Conservation (phyloP, 2,888 invertebrate genomes). For the Drosophila macrospina region DNA sequence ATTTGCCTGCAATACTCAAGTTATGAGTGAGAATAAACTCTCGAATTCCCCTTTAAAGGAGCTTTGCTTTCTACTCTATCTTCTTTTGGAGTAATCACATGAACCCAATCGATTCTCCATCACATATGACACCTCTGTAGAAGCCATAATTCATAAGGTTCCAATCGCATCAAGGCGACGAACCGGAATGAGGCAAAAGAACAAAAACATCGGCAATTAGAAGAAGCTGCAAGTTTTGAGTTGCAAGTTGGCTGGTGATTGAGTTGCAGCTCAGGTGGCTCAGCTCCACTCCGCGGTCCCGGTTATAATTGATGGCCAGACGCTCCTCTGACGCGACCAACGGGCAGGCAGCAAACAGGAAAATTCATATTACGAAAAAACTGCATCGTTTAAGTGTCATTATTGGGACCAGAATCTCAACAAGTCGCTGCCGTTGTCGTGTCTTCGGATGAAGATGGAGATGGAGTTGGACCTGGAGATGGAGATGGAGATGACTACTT, state of each 20-base stretch:
- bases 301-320: slow-evolving; percentile 69
- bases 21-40: slow-evolving; percentile 29
- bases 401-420: slow-evolving; percentile 79
- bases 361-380: slow-evolving; percentile 79
- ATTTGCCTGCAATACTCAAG: slow-evolving; percentile 53
- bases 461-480: slow-evolving; percentile 40
- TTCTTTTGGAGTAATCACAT: slow-evolving; percentile 30
- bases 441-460: slow-evolving; percentile 39
- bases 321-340: slow-evolving; percentile 49
- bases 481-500: slow-evolving; percentile 72
- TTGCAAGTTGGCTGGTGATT: slow-evolving; percentile 57
- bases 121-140: slow-evolving; percentile 55
- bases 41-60: slow-evolving; percentile 41
- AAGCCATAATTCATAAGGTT: slow-evolving; percentile 60
- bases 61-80: slow-evolving; percentile 58
- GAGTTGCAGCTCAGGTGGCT: slow-evolving; percentile 76
- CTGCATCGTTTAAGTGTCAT: slow-evolving; percentile 80
- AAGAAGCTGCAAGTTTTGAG: slow-evolving; percentile 56
- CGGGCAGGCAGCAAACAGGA: slow-evolving; percentile 66
- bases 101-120: slow-evolving; percentile 34
- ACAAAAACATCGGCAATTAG: slow-evolving; percentile 70
- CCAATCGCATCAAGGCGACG: slow-evolving; percentile 17
- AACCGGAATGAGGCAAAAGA: slow-evolving; percentile 29
- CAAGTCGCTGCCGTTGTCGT: slow-evolving; percentile 66
- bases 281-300: slow-evolving; percentile 43